Base-by-base conservation (phyloP, 1,140 invertebrate genomes). In the Zaprionus lachaisei region DNA sequence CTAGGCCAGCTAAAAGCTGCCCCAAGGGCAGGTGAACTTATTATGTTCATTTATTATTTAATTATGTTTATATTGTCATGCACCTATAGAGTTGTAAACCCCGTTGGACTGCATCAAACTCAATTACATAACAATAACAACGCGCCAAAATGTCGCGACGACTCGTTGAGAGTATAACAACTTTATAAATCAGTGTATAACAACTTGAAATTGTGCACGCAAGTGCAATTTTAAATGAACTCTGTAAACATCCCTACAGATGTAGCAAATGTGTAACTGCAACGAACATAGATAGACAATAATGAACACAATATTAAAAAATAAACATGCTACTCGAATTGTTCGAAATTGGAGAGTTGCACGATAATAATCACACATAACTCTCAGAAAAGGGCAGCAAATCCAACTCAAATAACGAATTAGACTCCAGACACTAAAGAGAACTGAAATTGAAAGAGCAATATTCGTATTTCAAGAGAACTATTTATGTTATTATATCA, bases 91-190 rank as follows among this genome's bases (percentile, higher is more conserved):
- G 6, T 3, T 12, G 12, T 68, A 63, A 55, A 73, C 58, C 34
- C 73, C 49, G 7, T 20, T 37, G n/a, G 38, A 9, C 17, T 14
- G 51, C n/a, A 56, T 61, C 61, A 41, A 61, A 34, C 66, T 72
- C 26, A 83, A 80, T 83, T 64, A 69, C 54, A 83, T 80, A 80
- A 83, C 81, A 83, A 83, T 77, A 76, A 69, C 54, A 31, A 38
- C 63, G 41, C 73, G 70, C 62, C 70, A 61, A 57, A 83, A 68
- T 61, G 72, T 80, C 47, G 60, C 26, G 37, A 57, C 77, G 31
- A 9, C 31, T 34, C 31, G 31, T 34, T 34, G 31, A 34, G 31
- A 2, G 31, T 34, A 31, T 31, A 34, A 34, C 11, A 34, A 34
- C 20, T 20, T 20, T 34, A 34, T 11, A 11, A 34, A 3, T 20